A percentile compares a stretch with the other conserved stretches of the same genome.
Conservation (phyloP, 1,140 invertebrate species). For the Bombus superbus region DNA sequence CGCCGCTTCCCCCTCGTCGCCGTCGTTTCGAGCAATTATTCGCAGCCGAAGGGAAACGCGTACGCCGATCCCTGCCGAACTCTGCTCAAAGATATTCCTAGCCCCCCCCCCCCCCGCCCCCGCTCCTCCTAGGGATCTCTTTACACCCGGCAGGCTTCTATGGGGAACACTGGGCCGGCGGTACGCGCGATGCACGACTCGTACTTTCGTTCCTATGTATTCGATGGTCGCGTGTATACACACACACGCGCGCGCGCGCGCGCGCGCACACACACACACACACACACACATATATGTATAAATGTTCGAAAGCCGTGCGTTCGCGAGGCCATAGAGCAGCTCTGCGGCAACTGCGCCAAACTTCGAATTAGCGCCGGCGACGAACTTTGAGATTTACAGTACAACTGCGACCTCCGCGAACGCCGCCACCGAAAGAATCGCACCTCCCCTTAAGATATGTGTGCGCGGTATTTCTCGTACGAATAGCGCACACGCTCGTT, state of each 20-base stretch:
- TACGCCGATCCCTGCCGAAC: conserved; percentile 53
- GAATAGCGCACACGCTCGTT: too few species aligned
- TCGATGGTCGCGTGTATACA: not conserved
- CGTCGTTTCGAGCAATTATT: conserved; percentile 64
- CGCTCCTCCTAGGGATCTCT: not conserved
- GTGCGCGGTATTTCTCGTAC: too few species aligned
- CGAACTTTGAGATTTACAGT: conserved; percentile 74
- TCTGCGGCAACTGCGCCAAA: conserved; percentile 67
- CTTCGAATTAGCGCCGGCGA: conserved; percentile 69
- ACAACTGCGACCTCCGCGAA: conserved; percentile 65
- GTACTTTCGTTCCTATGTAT: conserved; percentile 42
- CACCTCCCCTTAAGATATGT: conserved; percentile 38
- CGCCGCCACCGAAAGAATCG: conserved; percentile 55
- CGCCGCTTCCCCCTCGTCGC: conserved; percentile 18
- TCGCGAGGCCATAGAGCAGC: conserved; percentile 23
- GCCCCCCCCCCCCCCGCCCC: too few species aligned
- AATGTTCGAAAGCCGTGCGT: not conserved
- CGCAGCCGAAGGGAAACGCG: conserved; percentile 62
- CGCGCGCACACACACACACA: too few species aligned
- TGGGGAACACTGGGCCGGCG: conserved; percentile 50
- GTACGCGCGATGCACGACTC: conserved; percentile 38
- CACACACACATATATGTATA: too few species aligned
- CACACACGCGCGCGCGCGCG: too few species aligned
- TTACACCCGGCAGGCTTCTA: conserved; percentile 7
- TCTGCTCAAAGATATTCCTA: conserved; percentile 51